These are phyloP conservation scores for Chrysogorgia sp. DNA, from an alignment of 92 coral and sea anemone genomes.

Conservation along the genomic window DNA sequence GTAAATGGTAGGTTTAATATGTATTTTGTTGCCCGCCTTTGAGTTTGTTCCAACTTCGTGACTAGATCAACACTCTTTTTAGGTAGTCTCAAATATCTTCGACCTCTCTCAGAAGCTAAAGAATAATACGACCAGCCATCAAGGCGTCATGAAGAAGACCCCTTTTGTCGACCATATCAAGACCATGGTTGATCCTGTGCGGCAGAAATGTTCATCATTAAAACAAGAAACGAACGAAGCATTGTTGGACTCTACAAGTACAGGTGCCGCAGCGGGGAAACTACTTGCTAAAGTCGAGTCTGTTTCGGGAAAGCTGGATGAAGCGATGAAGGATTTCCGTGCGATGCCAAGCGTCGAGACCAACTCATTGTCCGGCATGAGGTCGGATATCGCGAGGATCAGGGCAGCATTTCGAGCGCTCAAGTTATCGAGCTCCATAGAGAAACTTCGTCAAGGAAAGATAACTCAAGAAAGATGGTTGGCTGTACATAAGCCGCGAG, in stretches of 20 bases:
- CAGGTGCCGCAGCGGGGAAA: slow-evolving; percentile 53
- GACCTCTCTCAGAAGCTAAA: slow-evolving; percentile 23
- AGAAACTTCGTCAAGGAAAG: slow-evolving; percentile 55
- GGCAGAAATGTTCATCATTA: slow-evolving; percentile 63
- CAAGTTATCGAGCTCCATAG: slow-evolving; percentile 43
- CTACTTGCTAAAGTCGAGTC: slow-evolving; percentile 60
- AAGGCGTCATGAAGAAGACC: slow-evolving; percentile 57
- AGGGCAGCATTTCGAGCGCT: slow-evolving; percentile 44
- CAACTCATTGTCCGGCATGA: slow-evolving; percentile 53
- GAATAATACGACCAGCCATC: slow-evolving; percentile 57
- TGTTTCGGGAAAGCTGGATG: slow-evolving; percentile 28
- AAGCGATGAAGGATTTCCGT: slow-evolving; percentile 40
- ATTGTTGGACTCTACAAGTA: slow-evolving; percentile 47
- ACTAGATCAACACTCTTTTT: neutral
- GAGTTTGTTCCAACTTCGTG: no score
- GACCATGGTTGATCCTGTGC: slow-evolving; percentile 68
- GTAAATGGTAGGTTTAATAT: no score
- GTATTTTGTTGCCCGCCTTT: no score
- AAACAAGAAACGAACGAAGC: slow-evolving; percentile 50
- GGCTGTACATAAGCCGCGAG: slow-evolving; percentile 43
- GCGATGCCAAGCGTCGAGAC: slow-evolving; percentile 49
- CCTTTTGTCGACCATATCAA: slow-evolving; percentile 61
- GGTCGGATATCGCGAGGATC: slow-evolving; percentile 49
- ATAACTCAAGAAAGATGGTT: slow-evolving; percentile 60
- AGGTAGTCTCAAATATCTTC: slow-evolving; percentile 28